Base-by-base conservation (phyloP, 2,888 invertebrate genomes). In the Drosophila algonquin region DNA sequence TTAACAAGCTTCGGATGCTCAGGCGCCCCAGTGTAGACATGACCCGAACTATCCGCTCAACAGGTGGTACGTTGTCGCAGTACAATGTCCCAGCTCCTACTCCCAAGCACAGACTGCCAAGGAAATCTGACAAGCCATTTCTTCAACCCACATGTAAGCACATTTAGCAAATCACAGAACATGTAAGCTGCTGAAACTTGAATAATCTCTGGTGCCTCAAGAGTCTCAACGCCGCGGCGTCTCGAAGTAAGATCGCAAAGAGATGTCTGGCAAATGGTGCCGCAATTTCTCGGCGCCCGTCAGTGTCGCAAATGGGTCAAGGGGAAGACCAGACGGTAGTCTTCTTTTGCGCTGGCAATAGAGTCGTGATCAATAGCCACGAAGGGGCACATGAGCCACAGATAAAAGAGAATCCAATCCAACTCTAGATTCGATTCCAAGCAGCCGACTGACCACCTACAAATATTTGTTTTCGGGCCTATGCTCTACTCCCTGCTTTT, bases 301-400 rank as follows among this genome's bases (percentile, higher is more conserved):
- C 89, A 84, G 68, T 85, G 79, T 80, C 80, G 62, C 68, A 58
- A 24, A 9, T n/a, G 21, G 18, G 48, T 9, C 35, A 21, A 51
- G n/a, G n/a, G 16, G 12, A 21, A 45, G 12, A 12, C 46, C 46
- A 40, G 10, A 12, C 14, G 46, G 32, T 45, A 35, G 35, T 46
- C 21, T 27, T 9, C 35, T 30, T 50, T 45, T 18, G 4, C 63
- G 56, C 57, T 59, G 71, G 87, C 89, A 89, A 90, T 89, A 87
- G 81, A 90, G 89, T 90, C 90, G 90, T 90, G 91, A 90, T 89
- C 87, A 75, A 73, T 76, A 61, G 71, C 80, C 90, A 90, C 90
- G 89, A 87, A 79, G 62, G 63, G 55, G 61, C 58, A 73, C 59
- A 59, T 64, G 64, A 53, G 74, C 50, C 35, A 48, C 30, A 57